Evolutionary conservation across 2,113 vertebrate genomes (phyloP).

Genomic region (Catharus bicknelli): DNA sequence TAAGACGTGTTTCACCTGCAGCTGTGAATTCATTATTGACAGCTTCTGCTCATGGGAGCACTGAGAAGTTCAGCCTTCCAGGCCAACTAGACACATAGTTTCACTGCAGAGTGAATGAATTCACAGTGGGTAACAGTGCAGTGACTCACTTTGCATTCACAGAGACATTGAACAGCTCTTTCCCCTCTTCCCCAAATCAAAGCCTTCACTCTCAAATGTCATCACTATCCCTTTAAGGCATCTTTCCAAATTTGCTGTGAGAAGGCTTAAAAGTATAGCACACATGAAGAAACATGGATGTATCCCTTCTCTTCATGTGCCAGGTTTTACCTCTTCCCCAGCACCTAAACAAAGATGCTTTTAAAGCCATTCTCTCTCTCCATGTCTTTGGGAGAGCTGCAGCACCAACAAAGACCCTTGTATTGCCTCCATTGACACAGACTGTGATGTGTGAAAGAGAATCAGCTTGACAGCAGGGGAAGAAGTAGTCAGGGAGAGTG

Average conservation of each 20-base stretch:
- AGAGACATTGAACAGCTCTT: not conserved
- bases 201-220: not conserved
- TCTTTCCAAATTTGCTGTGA: not conserved
- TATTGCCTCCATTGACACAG: not conserved
- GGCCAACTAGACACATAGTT: slow-evolving; percentile 33
- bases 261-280: not conserved
- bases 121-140: slow-evolving; percentile 34
- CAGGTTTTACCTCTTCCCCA: not conserved
- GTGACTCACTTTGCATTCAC: slow-evolving; percentile 44
- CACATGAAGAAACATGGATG: not conserved
- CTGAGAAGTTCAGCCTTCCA: slow-evolving; percentile 21
- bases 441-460: not conserved
- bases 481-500: not conserved
- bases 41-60: slow-evolving; percentile 16
- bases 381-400: not conserved
- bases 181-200: not conserved
- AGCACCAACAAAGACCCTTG: not conserved
- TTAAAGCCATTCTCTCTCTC: not conserved
- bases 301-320: not conserved
- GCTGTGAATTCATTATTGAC: slow-evolving; percentile 42
- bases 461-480: not conserved
- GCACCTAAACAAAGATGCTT: slow-evolving; percentile 2
- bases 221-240: not conserved
- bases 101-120: slow-evolving; percentile 41
- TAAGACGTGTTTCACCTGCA: slow-evolving; percentile 55